Percentiles rank a stretch among this genome's conserved stretches.
Evolutionary conservation across 2,888 invertebrate genomes (phyloP).

Genomic region (Melanargia galathea): DNA sequence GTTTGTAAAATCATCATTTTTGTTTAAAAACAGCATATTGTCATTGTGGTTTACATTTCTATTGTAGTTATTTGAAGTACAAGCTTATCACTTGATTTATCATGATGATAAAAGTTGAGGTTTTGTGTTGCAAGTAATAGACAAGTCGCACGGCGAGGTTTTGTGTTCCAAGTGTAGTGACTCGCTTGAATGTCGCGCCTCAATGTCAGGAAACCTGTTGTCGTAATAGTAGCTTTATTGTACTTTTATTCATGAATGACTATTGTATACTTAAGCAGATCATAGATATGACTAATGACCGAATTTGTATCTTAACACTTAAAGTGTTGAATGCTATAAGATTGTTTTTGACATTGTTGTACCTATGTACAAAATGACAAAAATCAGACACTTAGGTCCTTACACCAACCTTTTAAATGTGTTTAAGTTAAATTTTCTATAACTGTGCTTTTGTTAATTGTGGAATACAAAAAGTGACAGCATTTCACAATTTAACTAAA

Average conservation of each 20-base stretch:
- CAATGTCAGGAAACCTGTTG: slow-evolving; percentile 40
- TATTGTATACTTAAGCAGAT: background rate
- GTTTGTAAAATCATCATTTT: too few relatives aligned
- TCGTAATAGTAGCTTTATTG: slow-evolving; percentile 5
- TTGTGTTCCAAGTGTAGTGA: slow-evolving; percentile 57
- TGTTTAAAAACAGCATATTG: background rate
- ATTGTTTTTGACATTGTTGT: too few relatives aligned
- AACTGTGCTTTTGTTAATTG: too few relatives aligned
- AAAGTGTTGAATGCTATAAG: too few relatives aligned
- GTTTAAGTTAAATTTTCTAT: too few relatives aligned
- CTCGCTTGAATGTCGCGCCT: slow-evolving; percentile 39
- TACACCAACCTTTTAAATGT: too few relatives aligned
- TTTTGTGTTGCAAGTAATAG: slow-evolving; percentile 55
- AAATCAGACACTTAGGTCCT: too few relatives aligned
- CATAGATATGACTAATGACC: too few relatives aligned
- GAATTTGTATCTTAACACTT: too few relatives aligned
- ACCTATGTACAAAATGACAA: too few relatives aligned
- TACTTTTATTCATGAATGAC: slow-evolving; percentile 22
- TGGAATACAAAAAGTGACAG: too few relatives aligned
- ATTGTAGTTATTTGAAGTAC: background rate
- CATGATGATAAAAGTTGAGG: slow-evolving; percentile 45
- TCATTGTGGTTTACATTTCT: slow-evolving; percentile 5
- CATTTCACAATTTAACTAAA: too few relatives aligned
- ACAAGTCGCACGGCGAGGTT: slow-evolving; percentile 51
- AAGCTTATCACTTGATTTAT: slow-evolving; percentile 30